Conservation (phyloP, 2,797 vertebrate genomes). For the Danio tinwini region DNA sequence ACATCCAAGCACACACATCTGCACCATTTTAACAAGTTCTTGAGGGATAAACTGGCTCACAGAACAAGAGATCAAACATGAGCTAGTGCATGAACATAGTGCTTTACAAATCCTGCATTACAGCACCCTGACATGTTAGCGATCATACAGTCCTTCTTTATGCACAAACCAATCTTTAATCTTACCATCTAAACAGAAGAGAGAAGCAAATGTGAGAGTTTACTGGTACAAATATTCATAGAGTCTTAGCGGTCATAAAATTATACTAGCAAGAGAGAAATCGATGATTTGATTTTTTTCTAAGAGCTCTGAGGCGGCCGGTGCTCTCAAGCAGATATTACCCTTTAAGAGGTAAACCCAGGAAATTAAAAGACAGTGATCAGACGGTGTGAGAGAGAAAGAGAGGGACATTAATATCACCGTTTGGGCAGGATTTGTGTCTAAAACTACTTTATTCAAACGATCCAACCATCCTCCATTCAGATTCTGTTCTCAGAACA, state of each 20-base stretch:
- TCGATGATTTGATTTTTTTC: constrained; percentile 34
- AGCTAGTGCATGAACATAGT: constrained; percentile 5
- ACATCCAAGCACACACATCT: constrained; percentile 13
- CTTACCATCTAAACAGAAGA: constrained; percentile 31
- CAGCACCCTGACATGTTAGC: constrained; percentile 5
- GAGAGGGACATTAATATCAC: constrained; percentile 2
- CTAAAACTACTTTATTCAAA: constrained; percentile 33
- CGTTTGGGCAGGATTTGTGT: constrained; percentile 17
- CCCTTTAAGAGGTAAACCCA: constrained; percentile 45
- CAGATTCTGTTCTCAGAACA: not conserved
- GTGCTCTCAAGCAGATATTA: constrained; percentile 29
- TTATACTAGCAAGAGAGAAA: constrained; percentile 26
- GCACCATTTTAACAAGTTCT: constrained; percentile 21
- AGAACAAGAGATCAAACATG: constrained; percentile 51
- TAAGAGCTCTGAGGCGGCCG: constrained; percentile 13
- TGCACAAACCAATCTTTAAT: constrained; percentile 30
- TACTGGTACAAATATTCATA: constrained; percentile 16
- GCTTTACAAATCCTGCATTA: constrained; percentile 35
- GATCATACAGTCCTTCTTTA: constrained; percentile 6
- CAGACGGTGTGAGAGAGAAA: not conserved
- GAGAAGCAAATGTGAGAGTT: constrained; percentile 10
- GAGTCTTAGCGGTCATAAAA: constrained; percentile 25
- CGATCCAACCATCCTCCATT: not conserved
- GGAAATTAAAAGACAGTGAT: constrained; percentile 46
- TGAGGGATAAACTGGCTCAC: constrained; percentile 39